Percentiles rank a stretch among this genome's conserved stretches.
Conservation (phyloP, 1,140 invertebrate genomes). For the Ganaspis sp. region DNA sequence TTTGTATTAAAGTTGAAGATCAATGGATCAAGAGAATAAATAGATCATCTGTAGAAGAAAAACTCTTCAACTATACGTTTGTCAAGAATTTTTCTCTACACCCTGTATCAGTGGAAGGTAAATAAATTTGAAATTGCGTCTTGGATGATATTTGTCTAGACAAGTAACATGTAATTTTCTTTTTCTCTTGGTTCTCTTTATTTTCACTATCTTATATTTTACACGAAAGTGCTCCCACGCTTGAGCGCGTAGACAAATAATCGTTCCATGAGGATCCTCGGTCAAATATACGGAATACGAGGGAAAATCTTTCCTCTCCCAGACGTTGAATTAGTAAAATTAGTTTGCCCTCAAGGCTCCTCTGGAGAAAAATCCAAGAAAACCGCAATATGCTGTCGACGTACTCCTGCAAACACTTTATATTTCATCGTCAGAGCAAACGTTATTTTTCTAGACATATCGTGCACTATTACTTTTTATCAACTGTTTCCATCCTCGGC, state of each 20-base stretch:
- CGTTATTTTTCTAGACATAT: constrained; percentile 38
- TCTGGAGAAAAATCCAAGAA: constrained; percentile 39
- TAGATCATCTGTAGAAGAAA: no score
- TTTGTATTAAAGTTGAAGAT: no score
- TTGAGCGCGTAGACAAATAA: constrained; percentile 40
- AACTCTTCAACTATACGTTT: no score
- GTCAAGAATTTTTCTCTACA: neutral
- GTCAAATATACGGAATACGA: constrained; percentile 35
- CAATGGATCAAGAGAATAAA: no score
- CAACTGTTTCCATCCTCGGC: neutral
- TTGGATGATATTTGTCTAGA: neutral
- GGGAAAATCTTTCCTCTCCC: constrained; percentile 36
- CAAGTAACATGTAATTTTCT: neutral
- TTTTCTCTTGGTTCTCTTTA: constrained; percentile 9
- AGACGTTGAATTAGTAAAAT: constrained; percentile 65
- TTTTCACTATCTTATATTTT: constrained; percentile 18
- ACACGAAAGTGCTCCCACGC: constrained; percentile 31
- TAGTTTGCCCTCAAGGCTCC: constrained; percentile 60
- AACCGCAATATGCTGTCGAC: neutral
- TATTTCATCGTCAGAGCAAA: constrained; percentile 48
- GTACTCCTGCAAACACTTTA: constrained; percentile 42
- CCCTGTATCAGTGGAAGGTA: neutral
- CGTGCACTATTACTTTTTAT: constrained; percentile 4
- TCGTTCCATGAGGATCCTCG: constrained; percentile 7
- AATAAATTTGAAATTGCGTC: constrained; percentile 10